Conservation (phyloP, 2,888 invertebrate genomes). For the Agriopis marginaria region DNA sequence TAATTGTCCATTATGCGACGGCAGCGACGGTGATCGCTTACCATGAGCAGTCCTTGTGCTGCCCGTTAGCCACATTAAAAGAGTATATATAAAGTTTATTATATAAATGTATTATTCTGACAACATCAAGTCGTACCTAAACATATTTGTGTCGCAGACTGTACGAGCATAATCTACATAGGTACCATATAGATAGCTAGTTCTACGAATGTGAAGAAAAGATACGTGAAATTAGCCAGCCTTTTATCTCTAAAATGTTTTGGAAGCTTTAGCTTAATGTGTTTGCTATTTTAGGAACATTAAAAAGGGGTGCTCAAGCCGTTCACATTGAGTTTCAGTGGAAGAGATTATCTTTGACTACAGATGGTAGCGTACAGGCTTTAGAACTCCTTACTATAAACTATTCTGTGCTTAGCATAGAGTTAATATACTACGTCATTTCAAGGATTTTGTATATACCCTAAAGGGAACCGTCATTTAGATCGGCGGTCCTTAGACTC, state of each 20-base stretch:
- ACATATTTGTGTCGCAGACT: neutral
- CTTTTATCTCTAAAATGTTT: conserved; percentile 43
- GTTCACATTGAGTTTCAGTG: conserved; percentile 23
- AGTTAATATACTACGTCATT: too few species aligned
- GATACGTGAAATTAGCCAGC: conserved; percentile 47
- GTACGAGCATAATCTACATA: neutral
- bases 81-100: too few species aligned
- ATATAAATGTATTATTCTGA: too few species aligned
- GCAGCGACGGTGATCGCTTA: too few species aligned
- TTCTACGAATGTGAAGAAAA: conserved; percentile 35
- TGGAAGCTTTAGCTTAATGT: conserved; percentile 41
- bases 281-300: conserved; percentile 38
- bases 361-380: neutral
- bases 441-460: too few species aligned
- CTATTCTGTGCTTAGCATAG: too few species aligned
- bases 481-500: too few species aligned
- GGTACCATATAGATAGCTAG: neutral
- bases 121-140: too few species aligned
- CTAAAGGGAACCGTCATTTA: too few species aligned
- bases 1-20: too few species aligned
- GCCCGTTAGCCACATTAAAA: too few species aligned
- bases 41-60: too few species aligned
- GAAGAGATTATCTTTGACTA: conserved; percentile 22
- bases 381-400: neutral
- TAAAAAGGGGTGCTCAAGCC: conserved; percentile 24